Conservation (phyloP, 1,140 invertebrate genomes). For the Tetraneura akinire region DNA sequence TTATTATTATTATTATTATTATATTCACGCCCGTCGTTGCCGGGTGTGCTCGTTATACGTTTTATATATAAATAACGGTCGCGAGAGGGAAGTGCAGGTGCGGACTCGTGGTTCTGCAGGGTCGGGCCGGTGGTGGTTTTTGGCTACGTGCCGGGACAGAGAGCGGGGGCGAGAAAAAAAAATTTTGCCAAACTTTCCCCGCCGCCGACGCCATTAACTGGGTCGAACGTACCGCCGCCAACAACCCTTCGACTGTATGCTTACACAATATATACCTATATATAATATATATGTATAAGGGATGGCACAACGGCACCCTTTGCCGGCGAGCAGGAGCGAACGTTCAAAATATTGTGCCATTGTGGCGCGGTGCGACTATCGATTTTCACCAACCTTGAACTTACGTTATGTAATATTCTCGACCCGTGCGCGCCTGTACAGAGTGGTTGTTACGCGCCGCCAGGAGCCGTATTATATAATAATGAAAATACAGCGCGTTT, state of each 20-base stretch:
- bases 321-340: neutral
- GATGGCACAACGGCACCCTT: neutral
- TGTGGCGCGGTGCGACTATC: neutral
- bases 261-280: neutral
- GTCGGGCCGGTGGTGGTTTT: neutral
- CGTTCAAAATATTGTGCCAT: neutral
- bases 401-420: neutral
- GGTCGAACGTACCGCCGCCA: slow-evolving; percentile 2
- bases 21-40: too few species aligned
- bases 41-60: too few species aligned
- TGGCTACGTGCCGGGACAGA: slow-evolving; percentile 2
- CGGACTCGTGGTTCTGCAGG: neutral
- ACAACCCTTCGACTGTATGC: neutral
- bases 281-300: too few species aligned
- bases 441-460: too few species aligned
- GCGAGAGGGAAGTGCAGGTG: too few species aligned
- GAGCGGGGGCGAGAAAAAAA: neutral
- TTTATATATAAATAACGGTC: too few species aligned
- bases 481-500: too few species aligned
- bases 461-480: too few species aligned
- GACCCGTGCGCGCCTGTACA: too few species aligned
- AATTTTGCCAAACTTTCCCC: neutral
- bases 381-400: slow-evolving; percentile 35
- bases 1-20: too few species aligned
- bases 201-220: neutral